Evolutionary conservation across 2,113 vertebrate genomes (phyloP).

Genomic region (Pagrus major): DNA sequence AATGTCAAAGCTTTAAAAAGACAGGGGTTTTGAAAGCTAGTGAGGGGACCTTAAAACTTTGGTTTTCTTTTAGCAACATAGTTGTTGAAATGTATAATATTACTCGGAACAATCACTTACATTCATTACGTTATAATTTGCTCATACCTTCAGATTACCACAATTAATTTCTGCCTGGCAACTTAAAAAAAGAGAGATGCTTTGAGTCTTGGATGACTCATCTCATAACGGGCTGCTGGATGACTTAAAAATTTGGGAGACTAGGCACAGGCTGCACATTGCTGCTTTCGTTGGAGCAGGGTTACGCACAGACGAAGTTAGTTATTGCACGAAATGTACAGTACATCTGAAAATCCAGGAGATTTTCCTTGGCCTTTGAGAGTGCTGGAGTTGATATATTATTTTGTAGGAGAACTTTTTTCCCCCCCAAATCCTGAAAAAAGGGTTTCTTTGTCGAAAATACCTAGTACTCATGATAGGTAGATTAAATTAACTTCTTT

Average conservation of each 20-base stretch:
- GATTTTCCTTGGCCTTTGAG: neutral
- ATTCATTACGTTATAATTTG: too few species aligned
- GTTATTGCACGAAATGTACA: conserved; percentile 3
- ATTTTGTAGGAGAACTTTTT: neutral
- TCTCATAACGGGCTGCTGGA: neutral
- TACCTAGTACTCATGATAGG: neutral
- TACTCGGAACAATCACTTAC: too few species aligned
- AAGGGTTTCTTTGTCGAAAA: neutral
- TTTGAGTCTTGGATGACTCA: too few species aligned
- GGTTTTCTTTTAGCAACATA: neutral
- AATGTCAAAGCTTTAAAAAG: conserved; percentile 7
- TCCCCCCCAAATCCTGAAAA: neutral
- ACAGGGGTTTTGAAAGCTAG: neutral
- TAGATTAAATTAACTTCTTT: neutral
- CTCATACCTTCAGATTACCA: too few species aligned
- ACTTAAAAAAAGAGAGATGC: neutral
- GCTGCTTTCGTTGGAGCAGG: neutral
- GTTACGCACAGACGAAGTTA: neutral
- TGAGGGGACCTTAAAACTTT: neutral
- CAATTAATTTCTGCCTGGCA: neutral
- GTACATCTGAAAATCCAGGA: neutral
- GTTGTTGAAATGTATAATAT: too few species aligned
- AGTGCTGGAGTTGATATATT: neutral
- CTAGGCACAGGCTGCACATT: neutral
- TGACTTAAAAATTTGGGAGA: neutral